A percentile compares a stretch with the other conserved stretches of the same genome.
Conservation (phyloP, 2,888 invertebrate genomes). For the Meghimatium bilineatum region DNA sequence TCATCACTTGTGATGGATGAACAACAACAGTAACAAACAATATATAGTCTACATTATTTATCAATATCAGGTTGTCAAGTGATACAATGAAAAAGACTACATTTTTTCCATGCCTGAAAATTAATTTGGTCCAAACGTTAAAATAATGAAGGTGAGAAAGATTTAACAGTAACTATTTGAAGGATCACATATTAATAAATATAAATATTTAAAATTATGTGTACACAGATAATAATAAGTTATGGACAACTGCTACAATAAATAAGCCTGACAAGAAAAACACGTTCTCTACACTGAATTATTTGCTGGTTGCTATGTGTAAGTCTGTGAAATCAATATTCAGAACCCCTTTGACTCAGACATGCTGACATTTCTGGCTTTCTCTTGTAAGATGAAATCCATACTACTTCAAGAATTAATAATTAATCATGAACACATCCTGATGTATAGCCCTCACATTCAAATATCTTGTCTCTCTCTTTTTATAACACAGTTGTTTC, state of each 20-base stretch:
- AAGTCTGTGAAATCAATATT: neutral
- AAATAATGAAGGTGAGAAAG: too few relatives aligned
- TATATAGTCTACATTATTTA: too few relatives aligned
- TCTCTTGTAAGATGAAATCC: neutral
- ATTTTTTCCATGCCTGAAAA: too few relatives aligned
- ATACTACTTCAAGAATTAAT: neutral
- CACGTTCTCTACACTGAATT: neutral
- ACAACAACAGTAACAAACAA: too few relatives aligned
- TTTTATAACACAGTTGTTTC: too few relatives aligned
- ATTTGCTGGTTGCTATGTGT: conserved; percentile 28
- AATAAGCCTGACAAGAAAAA: neutral
- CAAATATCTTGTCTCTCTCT: too few relatives aligned
- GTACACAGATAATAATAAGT: neutral
- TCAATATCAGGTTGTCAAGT: too few relatives aligned
- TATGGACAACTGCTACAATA: neutral
- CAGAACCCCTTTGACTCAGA: neutral
- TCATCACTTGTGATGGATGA: too few relatives aligned
- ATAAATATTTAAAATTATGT: neutral
- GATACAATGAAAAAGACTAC: too few relatives aligned
- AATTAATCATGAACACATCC: neutral
- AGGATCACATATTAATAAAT: neutral
- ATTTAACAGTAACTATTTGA: neutral
- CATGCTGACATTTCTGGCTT: neutral
- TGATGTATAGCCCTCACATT: neutral
- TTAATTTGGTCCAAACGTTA: too few relatives aligned